A percentile compares a stretch with the other conserved stretches of the same genome.
These are phyloP conservation scores for Lophius piscatorius DNA, from an alignment of 2,113 vertebrate genomes.

Conservation along the genomic window DNA sequence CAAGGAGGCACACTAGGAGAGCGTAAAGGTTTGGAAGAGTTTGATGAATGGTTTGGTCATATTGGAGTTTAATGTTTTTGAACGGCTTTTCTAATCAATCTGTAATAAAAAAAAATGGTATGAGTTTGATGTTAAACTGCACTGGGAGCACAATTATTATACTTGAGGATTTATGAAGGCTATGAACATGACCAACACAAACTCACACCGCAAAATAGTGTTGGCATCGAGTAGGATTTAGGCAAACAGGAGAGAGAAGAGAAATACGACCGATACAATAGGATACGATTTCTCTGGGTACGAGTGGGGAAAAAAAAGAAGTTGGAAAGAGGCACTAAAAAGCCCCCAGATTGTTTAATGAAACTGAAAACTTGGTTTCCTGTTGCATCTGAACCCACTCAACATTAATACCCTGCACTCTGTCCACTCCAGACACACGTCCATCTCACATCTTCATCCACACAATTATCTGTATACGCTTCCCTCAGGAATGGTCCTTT, in stretches of 20 bases:
- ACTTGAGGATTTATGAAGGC: too few species aligned
- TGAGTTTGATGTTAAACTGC: conserved; percentile 15
- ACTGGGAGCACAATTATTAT: conserved; percentile 29
- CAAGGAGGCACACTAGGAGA: conserved; percentile 55
- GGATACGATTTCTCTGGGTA: conserved; percentile 29
- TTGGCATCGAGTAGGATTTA: conserved; percentile 2
- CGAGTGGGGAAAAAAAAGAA: conserved; percentile 28
- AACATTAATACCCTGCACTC: conserved; percentile 35
- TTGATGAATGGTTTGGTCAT: conserved; percentile 34
- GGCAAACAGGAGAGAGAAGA: neutral
- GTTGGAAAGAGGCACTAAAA: conserved; percentile 53
- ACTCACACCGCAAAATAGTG: conserved; percentile 36
- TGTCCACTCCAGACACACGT: conserved; percentile 14
- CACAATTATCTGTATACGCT: conserved; percentile 18
- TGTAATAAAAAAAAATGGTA: neutral
- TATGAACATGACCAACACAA: conserved; percentile 45
- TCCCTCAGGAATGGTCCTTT: conserved; percentile 60
- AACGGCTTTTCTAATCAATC: neutral
- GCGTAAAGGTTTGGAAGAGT: conserved; percentile 36
- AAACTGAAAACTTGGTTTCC: conserved; percentile 50
- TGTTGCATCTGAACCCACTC: conserved; percentile 29
- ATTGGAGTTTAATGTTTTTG: conserved; percentile 9
- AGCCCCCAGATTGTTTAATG: conserved; percentile 52
- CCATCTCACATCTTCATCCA: conserved; percentile 33
- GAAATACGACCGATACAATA: neutral